Evolutionary conservation across 1,140 invertebrate genomes (phyloP).

Genomic region (Brachionus rubens): DNA sequence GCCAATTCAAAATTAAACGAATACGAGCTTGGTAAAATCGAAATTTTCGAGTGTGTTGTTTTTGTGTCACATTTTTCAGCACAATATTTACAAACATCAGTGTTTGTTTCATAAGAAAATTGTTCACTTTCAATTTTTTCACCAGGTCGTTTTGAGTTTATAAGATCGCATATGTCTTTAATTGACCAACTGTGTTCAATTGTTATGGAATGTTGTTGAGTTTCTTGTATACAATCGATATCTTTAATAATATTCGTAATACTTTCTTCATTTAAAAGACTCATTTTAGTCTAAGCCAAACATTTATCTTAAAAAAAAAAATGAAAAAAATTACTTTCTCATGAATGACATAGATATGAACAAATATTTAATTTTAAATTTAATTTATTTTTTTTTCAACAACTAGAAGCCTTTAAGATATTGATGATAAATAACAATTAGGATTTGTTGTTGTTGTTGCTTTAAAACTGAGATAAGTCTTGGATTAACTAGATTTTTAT

Average conservation of each 20-base stretch:
- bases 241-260: constrained; percentile 16
- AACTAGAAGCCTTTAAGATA: no score
- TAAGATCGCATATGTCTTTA: not conserved
- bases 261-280: constrained; percentile 20
- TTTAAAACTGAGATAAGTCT: no score
- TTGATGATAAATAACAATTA: no score
- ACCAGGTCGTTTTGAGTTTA: not conserved
- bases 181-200: constrained; percentile 40
- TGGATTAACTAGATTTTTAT: no score
- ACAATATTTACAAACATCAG: not conserved
- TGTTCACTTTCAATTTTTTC: constrained; percentile 45
- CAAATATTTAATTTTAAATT: no score
- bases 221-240: constrained; percentile 33
- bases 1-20: constrained; percentile 11
- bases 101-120: not conserved
- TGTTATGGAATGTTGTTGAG: constrained; percentile 14
- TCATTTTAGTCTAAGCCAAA: not conserved
- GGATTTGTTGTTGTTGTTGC: no score
- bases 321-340: no score
- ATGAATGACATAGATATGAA: no score
- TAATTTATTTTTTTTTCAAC: no score
- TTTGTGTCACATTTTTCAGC: not conserved
- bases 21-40: constrained; percentile 12
- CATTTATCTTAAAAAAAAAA: no score
- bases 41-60: not conserved